Percentiles rank a stretch among this genome's conserved stretches.
phyloP scores from a whole-genome alignment of 1,140 invertebrate genomes.

The Phenacoccus solenopsis region DNA sequence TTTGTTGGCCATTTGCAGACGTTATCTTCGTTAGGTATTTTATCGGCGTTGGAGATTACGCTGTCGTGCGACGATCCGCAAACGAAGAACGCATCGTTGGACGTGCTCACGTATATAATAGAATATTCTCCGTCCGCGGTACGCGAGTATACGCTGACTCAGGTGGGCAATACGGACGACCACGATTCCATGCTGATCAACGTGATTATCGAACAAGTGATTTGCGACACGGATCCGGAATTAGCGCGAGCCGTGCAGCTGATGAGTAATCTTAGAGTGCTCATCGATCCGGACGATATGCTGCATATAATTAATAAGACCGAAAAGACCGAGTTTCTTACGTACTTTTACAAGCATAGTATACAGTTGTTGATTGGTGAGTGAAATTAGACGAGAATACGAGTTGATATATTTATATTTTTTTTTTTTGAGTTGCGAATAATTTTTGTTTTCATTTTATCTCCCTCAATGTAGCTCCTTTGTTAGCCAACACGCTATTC shows the following conservation, averaged over 20 bases:
- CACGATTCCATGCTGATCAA: constrained; percentile 90
- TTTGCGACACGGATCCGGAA: constrained; percentile 73
- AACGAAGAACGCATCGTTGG: constrained; percentile 91
- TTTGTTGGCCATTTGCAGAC: constrained; percentile 48
- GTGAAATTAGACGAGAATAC: constrained; percentile 24
- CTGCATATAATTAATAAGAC: constrained; percentile 82
- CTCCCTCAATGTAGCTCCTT: constrained; percentile 47
- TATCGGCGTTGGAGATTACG: constrained; percentile 88
- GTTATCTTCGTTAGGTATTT: constrained; percentile 80
- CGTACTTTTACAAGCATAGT: constrained; percentile 97
- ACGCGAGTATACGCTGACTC: constrained; percentile 75
- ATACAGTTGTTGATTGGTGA: constrained; percentile 86
- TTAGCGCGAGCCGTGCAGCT: constrained; percentile 91
- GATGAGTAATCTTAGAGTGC: constrained; percentile 79
- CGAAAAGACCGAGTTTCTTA: constrained; percentile 95
- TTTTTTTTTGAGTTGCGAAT: not conserved
- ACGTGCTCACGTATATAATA: constrained; percentile 95
- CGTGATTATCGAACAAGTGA: constrained; percentile 94
- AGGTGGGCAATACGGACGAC: constrained; percentile 17
- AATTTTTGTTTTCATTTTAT: not conserved
- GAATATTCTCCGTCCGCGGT: constrained; percentile 97
- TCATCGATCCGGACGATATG: constrained; percentile 99
- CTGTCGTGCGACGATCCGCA: constrained; percentile 81
- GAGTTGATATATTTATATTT: not conserved
- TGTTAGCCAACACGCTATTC: constrained; percentile 78